These are phyloP conservation scores for Cheilinus undulatus DNA, from an alignment of 2,113 vertebrate species.

Conservation along the genomic window DNA sequence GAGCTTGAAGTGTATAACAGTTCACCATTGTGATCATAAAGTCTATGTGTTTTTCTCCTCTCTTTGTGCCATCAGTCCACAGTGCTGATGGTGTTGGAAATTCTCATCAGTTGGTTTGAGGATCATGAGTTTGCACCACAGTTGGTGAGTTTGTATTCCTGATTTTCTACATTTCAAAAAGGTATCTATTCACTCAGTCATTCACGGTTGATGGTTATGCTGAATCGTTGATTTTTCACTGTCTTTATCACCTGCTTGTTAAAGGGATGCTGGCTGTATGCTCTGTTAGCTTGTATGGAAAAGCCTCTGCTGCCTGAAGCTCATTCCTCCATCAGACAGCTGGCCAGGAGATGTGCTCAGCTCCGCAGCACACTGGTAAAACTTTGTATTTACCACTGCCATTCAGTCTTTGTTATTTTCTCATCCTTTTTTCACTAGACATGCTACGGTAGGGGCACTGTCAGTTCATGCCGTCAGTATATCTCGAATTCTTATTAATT, in stretches of 20 bases:
- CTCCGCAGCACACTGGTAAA: slow-evolving; percentile 90
- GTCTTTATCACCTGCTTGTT: neutral
- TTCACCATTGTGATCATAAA: neutral
- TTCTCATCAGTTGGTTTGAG: slow-evolving; percentile 93
- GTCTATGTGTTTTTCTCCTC: neutral
- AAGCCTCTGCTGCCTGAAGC: slow-evolving; percentile 96
- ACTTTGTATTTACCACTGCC: neutral
- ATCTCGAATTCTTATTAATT: no score
- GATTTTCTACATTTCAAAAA: neutral
- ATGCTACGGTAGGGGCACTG: neutral
- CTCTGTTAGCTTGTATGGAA: slow-evolving; percentile 93
- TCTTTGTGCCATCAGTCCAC: slow-evolving; percentile 84
- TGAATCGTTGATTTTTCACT: neutral
- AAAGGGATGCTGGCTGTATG: slow-evolving; percentile 95
- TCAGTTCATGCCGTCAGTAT: no score
- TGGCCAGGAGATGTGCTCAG: slow-evolving; percentile 93
- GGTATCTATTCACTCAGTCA: neutral
- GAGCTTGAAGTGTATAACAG: neutral
- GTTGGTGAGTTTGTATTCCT: slow-evolving; percentile 85
- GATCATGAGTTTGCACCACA: slow-evolving; percentile 92
- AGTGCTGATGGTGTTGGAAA: slow-evolving; percentile 91
- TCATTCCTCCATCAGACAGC: slow-evolving; percentile 95
- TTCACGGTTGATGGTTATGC: neutral
- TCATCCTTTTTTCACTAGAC: neutral
- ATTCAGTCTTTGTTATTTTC: neutral